Base-by-base conservation (phyloP, 2,113 vertebrate genomes). In the Diglossa brunneiventris region DNA sequence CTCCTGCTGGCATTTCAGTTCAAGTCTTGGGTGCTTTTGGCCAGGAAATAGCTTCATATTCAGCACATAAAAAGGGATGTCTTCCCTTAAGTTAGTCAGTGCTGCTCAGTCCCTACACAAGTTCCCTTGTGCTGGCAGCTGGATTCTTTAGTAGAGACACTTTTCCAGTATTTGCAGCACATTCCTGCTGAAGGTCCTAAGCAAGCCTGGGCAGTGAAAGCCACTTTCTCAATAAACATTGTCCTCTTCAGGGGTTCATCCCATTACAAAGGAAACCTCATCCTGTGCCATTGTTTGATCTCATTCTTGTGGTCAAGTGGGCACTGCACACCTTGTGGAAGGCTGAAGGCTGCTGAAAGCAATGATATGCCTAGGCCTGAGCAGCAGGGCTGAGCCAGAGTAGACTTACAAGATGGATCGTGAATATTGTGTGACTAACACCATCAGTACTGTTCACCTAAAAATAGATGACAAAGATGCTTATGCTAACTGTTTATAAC, bases 261-360 rank as follows among this genome's bases (percentile, higher is more conserved):
- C 31, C 28, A 20, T 70, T 58, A 26, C 9, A 44, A 62, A 75
- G 52, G 33, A 53, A 18, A 2, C 2, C 33, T 80, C 23, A 50
- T 28, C 23, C 20, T 31, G 15, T 55, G 26, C 30, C 30, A 39
- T 20, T 35, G 46, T 70, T 70, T 61, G 46, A 56, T 46, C 35
- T 14, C 2, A 0, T 44, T 53, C 28, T 61, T 49, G 56, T n/a
- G 35, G 33, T 42, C 33, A 55, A 55, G 9, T 6, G 26, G 30
- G 42, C 27, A 37, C 8, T 3, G 2, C 6, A 3, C 3, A 9
- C 35, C 0, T 0, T 78, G 35, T 13, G 14, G 6, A 66, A 53
- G 44, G 44, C 44, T 78, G 55, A 52, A 76, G 61, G 46, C 61
- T 61, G 50, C 61, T 78, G 72, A 69, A 67, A 86, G 41, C 30